Evolutionary conservation across 2,888 invertebrate genomes (phyloP).

Genomic region (Pseudolycoriella hygida): DNA sequence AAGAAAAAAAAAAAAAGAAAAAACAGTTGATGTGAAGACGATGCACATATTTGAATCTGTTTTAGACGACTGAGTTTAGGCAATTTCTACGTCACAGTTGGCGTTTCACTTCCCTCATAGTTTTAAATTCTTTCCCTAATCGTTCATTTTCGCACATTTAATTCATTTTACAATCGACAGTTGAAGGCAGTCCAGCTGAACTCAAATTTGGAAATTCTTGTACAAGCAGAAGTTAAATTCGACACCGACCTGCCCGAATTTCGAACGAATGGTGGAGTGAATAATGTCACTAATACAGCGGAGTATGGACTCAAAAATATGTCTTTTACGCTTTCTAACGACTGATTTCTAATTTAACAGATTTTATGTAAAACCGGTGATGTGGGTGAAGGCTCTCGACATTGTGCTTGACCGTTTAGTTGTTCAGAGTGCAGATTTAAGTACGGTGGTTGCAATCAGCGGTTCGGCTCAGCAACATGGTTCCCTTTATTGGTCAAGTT

Average conservation of each 20-base stretch:
- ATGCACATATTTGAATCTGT: no score
- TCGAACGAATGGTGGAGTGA: slow-evolving; percentile 39
- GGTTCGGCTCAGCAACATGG: slow-evolving; percentile 97
- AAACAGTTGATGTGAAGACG: no score
- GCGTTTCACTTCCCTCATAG: no score
- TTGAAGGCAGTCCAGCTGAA: slow-evolving; percentile 76
- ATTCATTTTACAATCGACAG: slow-evolving; percentile 53
- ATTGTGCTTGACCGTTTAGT: slow-evolving; percentile 72
- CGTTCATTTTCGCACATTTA: no score
- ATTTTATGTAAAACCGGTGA: slow-evolving; percentile 66
- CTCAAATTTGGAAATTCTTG: slow-evolving; percentile 49
- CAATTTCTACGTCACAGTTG: no score
- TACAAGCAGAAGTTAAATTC: slow-evolving; percentile 73
- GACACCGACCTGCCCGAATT: slow-evolving; percentile 89
- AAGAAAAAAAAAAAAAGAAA: no score
- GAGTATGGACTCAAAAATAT: slow-evolving; percentile 22
- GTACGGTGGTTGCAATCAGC: slow-evolving; percentile 64
- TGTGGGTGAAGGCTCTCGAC: slow-evolving; percentile 94
- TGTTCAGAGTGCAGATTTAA: slow-evolving; percentile 66
- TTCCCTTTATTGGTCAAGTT: slow-evolving; percentile 84
- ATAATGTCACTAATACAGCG: slow-evolving; percentile 29
- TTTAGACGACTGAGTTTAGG: no score
- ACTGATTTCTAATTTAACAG: no score
- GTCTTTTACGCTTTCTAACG: no score
- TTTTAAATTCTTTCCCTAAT: no score